Evolutionary conservation across 2,113 vertebrate species (phyloP), one percentile per base, ranked within the genome.

Genomic region (Plecotus auritus): DNA sequence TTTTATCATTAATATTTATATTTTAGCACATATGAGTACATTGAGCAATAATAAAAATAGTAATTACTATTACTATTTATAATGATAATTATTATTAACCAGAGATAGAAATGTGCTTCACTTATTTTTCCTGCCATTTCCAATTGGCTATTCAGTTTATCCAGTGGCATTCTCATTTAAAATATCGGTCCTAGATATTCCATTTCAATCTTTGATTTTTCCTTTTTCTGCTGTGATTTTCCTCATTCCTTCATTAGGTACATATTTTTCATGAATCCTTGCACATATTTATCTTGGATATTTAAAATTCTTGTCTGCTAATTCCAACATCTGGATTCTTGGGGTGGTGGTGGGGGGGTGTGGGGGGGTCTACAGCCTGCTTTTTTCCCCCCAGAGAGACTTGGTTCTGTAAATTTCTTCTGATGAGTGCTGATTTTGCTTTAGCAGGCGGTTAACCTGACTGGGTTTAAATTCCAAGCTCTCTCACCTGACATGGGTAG

Each of bases 141-240:
- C 22, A 86, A 35, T 54, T 42, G 35, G 28, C 30, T 80, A 23
- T 74, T 45, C 67, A 77, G 23, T 42, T 84, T 54, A 35, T 42
- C 35, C 1, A 92, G 54, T 56, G 42, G 32, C 51, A 35, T 76
- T 90, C 32, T 85, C 54, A 81, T 85, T 91, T 76, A 67, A 88
- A 72, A 26, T 32, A 13, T 73, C 56, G 1, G 3, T 49, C 13
- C 45, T 96, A 77, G 49, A 51, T 69, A 82, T 61, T 32, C 2
- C 18, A 64, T 70, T 74, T 74, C 16, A 74, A 32, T 32, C 42
- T 47, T 78, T 51, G 35, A 59, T 85, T 67, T 61, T 85, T 28
- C 9, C 1, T 76, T 69, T 69, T 67, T 90, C 9, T 92, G 23
- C 26, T 40, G 9, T 56, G 6, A 61, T 42, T 74, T 37, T 13